Conservation (phyloP, 2,113 vertebrate genomes). For the Rafetus swinhoei region DNA sequence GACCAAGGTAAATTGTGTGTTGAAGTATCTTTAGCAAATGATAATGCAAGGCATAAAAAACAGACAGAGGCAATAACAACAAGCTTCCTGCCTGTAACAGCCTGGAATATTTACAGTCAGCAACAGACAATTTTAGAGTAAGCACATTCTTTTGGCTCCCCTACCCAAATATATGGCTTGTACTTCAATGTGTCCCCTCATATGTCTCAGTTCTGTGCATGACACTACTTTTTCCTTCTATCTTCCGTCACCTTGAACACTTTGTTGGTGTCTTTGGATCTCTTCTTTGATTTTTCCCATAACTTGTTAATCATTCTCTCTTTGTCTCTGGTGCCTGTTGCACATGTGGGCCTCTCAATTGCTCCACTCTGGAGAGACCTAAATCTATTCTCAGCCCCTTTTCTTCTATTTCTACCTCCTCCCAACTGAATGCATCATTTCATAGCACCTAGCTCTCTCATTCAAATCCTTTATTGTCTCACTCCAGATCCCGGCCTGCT, state of each 20-base stretch:
- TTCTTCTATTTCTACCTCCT: background rate
- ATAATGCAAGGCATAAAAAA: background rate
- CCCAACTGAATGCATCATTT: background rate
- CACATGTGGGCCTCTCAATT: rapidly evolving
- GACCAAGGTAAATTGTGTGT: background rate
- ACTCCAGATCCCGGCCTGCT: background rate
- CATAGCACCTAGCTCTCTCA: background rate
- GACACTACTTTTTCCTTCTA: background rate
- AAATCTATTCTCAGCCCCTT: background rate
- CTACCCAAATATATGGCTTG: background rate
- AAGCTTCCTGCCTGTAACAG: rapidly evolving
- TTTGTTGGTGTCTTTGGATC: rapidly evolving
- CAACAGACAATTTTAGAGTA: background rate
- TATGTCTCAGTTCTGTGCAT: background rate
- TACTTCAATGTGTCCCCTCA: background rate
- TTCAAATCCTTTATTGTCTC: background rate
- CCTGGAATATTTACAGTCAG: background rate
- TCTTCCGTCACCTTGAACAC: background rate
- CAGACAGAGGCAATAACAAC: rapidly evolving
- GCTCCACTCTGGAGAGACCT: background rate
- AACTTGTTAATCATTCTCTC: background rate
- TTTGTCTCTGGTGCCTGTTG: background rate
- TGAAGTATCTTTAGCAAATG: background rate
- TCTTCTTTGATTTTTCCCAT: rapidly evolving
- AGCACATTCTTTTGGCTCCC: background rate